A percentile compares a stretch with the other conserved stretches of the same genome.
Evolutionary conservation across 2,797 vertebrate species (phyloP).

Genomic region (Diceros bicornis): DNA sequence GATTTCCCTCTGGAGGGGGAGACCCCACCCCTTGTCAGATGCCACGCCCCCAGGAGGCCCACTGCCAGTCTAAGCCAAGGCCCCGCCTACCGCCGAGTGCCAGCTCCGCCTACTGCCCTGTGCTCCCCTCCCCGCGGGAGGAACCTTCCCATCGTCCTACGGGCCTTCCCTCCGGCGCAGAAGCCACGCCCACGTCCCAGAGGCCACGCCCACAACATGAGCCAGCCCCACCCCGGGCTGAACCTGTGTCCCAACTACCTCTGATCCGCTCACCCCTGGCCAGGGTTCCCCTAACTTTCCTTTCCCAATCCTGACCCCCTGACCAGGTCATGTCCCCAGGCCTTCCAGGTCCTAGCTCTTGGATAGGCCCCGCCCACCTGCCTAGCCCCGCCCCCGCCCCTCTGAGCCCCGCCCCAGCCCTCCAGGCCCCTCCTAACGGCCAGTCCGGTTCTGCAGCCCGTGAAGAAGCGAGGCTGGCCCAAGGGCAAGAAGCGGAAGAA

Average conservation of each 20-base stretch:
- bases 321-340: not conserved
- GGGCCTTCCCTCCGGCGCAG: not conserved
- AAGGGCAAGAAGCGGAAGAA: slow-evolving; percentile 99
- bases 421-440: not conserved
- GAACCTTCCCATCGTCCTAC: not conserved
- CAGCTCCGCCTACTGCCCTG: not conserved
- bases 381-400: accelerated
- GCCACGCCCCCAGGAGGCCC: not conserved
- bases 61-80: not conserved
- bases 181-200: not conserved
- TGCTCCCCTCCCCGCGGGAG: not conserved
- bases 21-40: not conserved
- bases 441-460: slow-evolving; percentile 89
- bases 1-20: not conserved
- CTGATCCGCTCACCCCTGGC: not conserved
- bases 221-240: too few species aligned
- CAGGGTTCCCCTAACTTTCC: not conserved
- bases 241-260: too few species aligned
- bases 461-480: slow-evolving; percentile 98
- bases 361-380: not conserved
- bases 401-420: accelerated
- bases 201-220: not conserved
- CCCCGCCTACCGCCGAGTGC: not conserved
- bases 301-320: not conserved
- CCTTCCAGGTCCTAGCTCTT: not conserved